A percentile compares a stretch with the other conserved stretches of the same genome.
Evolutionary conservation across 2,797 vertebrate genomes (phyloP).

Genomic region (Aphelocoma californica): DNA sequence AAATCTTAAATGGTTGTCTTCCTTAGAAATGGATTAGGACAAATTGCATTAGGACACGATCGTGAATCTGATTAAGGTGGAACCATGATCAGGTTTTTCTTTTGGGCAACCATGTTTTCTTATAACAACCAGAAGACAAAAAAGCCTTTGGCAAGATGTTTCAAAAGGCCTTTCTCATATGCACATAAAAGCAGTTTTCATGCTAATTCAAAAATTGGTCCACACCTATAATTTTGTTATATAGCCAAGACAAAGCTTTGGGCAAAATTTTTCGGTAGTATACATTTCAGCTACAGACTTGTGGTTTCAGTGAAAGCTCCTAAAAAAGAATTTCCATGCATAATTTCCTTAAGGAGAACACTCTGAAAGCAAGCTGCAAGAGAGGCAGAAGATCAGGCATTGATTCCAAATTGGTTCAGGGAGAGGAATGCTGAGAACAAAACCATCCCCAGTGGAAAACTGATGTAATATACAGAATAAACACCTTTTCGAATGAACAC

Average conservation of each 20-base stretch:
- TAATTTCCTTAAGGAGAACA: constrained; percentile 64
- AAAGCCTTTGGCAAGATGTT: constrained; percentile 88
- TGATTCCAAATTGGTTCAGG: constrained; percentile 46
- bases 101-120: constrained; percentile 89
- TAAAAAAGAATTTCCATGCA: constrained; percentile 68
- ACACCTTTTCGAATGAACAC: neutral
- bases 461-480: constrained; percentile 6
- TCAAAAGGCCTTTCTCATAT: constrained; percentile 72
- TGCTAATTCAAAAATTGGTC: constrained; percentile 72
- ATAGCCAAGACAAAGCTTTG: constrained; percentile 69
- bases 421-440: constrained; percentile 33
- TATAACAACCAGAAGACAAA: constrained; percentile 82
- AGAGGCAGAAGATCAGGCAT: constrained; percentile 8
- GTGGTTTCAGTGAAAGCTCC: constrained; percentile 55
- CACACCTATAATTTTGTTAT: constrained; percentile 72
- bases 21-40: constrained; percentile 94
- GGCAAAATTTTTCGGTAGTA: constrained; percentile 55
- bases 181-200: constrained; percentile 71
- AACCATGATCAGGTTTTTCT: constrained; percentile 88
- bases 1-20: constrained; percentile 98
- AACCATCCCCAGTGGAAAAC: constrained; percentile 19
- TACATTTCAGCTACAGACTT: constrained; percentile 59
- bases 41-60: constrained; percentile 97
- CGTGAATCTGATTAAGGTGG: constrained; percentile 96
- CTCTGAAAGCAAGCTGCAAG: constrained; percentile 29